Base-by-base conservation (phyloP, 2,888 invertebrate genomes). In the Philopedon plagiatum region DNA sequence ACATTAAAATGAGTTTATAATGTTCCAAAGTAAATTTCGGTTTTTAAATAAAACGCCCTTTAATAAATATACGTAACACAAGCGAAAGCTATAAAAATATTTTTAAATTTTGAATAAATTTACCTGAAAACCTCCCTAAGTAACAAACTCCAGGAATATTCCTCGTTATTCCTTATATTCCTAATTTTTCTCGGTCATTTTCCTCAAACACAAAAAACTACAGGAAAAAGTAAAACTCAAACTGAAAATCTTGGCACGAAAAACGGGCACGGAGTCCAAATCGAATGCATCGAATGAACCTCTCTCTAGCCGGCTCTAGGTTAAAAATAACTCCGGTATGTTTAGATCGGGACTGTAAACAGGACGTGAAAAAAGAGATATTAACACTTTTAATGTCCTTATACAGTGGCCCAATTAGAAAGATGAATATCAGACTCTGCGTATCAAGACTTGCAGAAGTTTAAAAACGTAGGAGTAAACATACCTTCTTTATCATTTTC, bases 291-390 rank as follows among this genome's bases (percentile, higher is more conserved):
- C 54, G 18, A 58, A 58, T 54, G 49, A 49, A 49, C 58, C 66
- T 41, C 49, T 41, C 49, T 29, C 37, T 39, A 21, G 57, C 44
- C 21, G 46, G 68, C 32, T 54, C 54, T 15, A 54, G 61, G 32
- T 61, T 68, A 68, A 54, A 68, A 54, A 68, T 68, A 68, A 58
- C 68, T 54, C 67, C 49, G 60, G 60, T 37, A 67, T 60, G 67
- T 67, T 60, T 60, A 67, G 67, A 67, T 67, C 51, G 29, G 49
- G 37, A 60, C 21, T 37, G 34, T 49, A 41, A 44, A 56, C 56
- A 41, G 56, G 39, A 51, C 18, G 32, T 11, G 21, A 15, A 39
- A 64, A 67, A 34, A 46, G 44, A 39, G 18, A 34, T 67, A 11
- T 37, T 37, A 19, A 9, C n/a, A 26, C 3, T 21, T 34, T 26